Conservation (phyloP, 2,888 invertebrate genomes). For the Cheilosia soror region DNA sequence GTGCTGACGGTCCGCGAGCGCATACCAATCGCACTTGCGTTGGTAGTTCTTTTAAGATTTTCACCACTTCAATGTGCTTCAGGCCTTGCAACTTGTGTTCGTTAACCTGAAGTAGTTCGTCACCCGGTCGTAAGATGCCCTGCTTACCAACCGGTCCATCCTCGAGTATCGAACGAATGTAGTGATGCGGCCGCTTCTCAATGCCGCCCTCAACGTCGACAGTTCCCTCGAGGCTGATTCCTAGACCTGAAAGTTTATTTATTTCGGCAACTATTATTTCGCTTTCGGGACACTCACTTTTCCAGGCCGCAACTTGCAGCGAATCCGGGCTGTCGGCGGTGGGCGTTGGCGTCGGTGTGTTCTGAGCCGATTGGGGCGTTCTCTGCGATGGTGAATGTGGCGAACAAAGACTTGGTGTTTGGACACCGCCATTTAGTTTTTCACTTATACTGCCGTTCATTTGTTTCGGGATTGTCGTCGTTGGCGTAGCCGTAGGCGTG, state of each 20-base stretch:
- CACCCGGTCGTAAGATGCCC: constrained; percentile 95
- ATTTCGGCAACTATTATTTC: constrained; percentile 97
- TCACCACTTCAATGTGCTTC: constrained; percentile 98
- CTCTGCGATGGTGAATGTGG: constrained; percentile 51
- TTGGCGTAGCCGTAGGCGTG: constrained; percentile 58
- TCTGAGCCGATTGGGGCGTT: constrained; percentile 57
- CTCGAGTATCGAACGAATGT: constrained; percentile 97
- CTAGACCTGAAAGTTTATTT: constrained; percentile 96
- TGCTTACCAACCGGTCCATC: constrained; percentile 98
- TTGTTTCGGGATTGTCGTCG: constrained; percentile 60
- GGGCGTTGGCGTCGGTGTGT: constrained; percentile 84
- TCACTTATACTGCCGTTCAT: constrained; percentile 62
- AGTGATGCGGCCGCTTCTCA: constrained; percentile 99
- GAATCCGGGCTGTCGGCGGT: constrained; percentile 86
- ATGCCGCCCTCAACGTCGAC: constrained; percentile 99
- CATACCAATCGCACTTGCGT: constrained; percentile 96
- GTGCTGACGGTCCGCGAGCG: constrained; percentile 87
- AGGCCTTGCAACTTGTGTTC: constrained; percentile 95
- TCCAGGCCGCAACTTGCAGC: constrained; percentile 92
- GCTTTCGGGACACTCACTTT: constrained; percentile 90
- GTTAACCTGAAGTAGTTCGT: constrained; percentile 98
- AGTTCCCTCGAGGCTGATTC: constrained; percentile 98
- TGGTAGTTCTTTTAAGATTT: constrained; percentile 96
- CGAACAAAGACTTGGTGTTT: constrained; percentile 54
- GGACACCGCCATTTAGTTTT: constrained; percentile 54